A percentile compares a stretch with the other conserved stretches of the same genome.
Conservation (phyloP, 2,888 invertebrate genomes). For the Cantharis rustica region DNA sequence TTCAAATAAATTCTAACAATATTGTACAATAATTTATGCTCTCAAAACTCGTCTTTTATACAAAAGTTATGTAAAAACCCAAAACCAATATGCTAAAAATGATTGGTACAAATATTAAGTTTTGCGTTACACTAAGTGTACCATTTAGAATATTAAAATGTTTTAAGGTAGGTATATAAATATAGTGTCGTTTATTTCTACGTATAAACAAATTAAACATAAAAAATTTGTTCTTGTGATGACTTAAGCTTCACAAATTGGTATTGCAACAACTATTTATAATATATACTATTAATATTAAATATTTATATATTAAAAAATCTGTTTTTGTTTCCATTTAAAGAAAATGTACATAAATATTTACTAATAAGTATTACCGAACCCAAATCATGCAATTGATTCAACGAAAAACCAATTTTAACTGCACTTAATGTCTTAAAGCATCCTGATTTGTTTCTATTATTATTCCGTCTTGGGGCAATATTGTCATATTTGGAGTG, state of each 20-base stretch:
- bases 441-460: background rate
- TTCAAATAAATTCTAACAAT: conserved; percentile 7
- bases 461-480: conserved; percentile 33
- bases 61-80: conserved; percentile 13
- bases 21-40: conserved; percentile 7
- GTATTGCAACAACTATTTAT: conserved; percentile 3
- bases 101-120: conserved; percentile 5
- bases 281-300: conserved; percentile 4
- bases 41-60: background rate
- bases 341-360: conserved; percentile 5
- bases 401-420: background rate
- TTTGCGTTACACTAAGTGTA: conserved; percentile 6
- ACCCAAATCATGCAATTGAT: background rate
- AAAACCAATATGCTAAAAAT: conserved; percentile 12
- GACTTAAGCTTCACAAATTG: conserved; percentile 1
- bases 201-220: conserved; percentile 11
- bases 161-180: conserved; percentile 12
- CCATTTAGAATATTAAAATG: conserved; percentile 10
- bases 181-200: conserved; percentile 13
- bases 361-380: background rate
- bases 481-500: conserved; percentile 51
- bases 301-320: conserved; percentile 13
- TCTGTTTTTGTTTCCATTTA: background rate
- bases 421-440: conserved; percentile 17
- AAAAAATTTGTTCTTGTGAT: background rate